Evolutionary conservation across 1,140 invertebrate species (phyloP).

Genomic region (Aphaenogaster floridana): DNA sequence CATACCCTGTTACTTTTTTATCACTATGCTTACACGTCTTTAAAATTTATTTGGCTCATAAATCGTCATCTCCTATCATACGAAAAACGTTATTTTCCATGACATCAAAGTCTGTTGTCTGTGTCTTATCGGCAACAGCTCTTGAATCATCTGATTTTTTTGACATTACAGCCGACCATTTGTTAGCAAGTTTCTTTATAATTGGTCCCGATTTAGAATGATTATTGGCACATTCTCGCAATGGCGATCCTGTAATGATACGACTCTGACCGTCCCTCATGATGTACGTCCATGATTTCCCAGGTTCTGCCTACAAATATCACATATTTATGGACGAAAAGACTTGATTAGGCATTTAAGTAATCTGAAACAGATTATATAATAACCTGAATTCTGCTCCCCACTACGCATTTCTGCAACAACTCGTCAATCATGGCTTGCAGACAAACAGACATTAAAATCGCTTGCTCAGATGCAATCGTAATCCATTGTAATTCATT

Average conservation of each 20-base stretch:
- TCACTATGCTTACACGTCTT: not conserved
- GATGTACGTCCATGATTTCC: constrained; percentile 87
- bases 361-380: constrained; percentile 64
- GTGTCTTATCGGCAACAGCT: constrained; percentile 86
- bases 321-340: constrained; percentile 61
- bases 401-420: constrained; percentile 92
- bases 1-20: constrained; percentile 30
- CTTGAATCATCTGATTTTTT: constrained; percentile 82
- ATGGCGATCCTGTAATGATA: constrained; percentile 78
- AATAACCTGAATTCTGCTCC: constrained; percentile 81
- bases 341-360: constrained; percentile 66
- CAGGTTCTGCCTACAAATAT: constrained; percentile 73
- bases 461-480: constrained; percentile 95
- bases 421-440: constrained; percentile 98
- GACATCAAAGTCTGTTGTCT: constrained; percentile 89
- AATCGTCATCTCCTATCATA: constrained; percentile 96
- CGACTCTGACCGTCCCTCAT: constrained; percentile 88
- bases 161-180: constrained; percentile 82
- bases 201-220: constrained; percentile 83
- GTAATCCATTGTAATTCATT: constrained; percentile 97
- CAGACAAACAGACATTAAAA: constrained; percentile 97
- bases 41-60: constrained; percentile 86
- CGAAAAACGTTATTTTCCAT: constrained; percentile 96
- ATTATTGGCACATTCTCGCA: constrained; percentile 75
- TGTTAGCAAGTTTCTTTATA: constrained; percentile 85